Percentiles rank a stretch among this genome's conserved stretches.
Conservation (phyloP, 2,888 invertebrate genomes). For the Beris morrisii region DNA sequence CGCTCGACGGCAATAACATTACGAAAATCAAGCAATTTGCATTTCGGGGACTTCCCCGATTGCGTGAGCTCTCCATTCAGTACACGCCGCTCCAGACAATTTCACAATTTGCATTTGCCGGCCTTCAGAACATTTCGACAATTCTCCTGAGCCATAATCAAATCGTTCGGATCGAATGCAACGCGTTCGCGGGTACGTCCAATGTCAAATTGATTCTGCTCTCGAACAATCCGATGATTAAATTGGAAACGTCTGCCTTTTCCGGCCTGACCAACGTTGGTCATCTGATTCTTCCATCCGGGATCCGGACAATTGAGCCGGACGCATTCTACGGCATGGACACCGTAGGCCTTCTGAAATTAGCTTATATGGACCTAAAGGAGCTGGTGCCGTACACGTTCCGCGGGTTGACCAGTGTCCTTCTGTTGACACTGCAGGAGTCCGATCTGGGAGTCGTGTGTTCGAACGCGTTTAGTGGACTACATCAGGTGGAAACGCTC, state of each 20-base stretch:
- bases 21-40: conserved; percentile 81
- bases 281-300: conserved; percentile 80
- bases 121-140: conserved; percentile 76
- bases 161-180: conserved; percentile 70
- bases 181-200: conserved; percentile 85
- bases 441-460: conserved; percentile 78
- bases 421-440: conserved; percentile 75
- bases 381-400: conserved; percentile 72
- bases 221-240: conserved; percentile 80
- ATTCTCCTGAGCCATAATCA: conserved; percentile 71
- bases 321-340: conserved; percentile 82
- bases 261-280: conserved; percentile 81
- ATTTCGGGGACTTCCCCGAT: conserved; percentile 77
- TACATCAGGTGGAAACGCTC: conserved; percentile 70
- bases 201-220: conserved; percentile 80
- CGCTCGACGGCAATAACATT: conserved; percentile 85
- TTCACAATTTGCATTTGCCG: conserved; percentile 81
- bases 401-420: conserved; percentile 74
- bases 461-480: conserved; percentile 74
- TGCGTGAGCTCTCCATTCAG: conserved; percentile 81
- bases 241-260: conserved; percentile 80
- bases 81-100: conserved; percentile 81
- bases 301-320: conserved; percentile 73
- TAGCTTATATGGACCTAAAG: conserved; percentile 82
- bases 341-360: conserved; percentile 76